Evolutionary conservation across 2,888 invertebrate species (phyloP).

Genomic region (Serrognathus titanus): DNA sequence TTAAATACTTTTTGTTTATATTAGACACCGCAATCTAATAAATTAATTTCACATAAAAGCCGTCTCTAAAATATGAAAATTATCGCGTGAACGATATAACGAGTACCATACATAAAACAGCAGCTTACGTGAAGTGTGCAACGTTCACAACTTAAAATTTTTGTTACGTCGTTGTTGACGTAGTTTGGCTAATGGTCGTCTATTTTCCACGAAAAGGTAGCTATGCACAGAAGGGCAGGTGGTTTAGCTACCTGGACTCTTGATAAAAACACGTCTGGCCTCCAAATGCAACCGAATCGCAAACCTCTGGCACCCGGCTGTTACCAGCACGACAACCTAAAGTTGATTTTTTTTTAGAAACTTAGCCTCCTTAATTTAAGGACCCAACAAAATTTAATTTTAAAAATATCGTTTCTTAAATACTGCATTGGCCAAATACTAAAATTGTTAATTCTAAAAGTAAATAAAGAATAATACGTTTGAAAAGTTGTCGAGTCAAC

Average conservation of each 20-base stretch:
- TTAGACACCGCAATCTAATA: too few relatives aligned
- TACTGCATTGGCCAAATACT: too few relatives aligned
- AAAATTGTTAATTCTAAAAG: too few relatives aligned
- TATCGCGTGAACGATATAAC: not conserved
- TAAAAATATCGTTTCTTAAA: too few relatives aligned
- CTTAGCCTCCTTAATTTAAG: too few relatives aligned
- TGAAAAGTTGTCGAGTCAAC: too few relatives aligned
- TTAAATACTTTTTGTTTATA: too few relatives aligned
- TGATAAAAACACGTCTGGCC: conserved; percentile 30
- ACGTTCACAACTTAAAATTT: not conserved
- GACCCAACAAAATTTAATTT: too few relatives aligned
- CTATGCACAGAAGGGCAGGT: conserved; percentile 26
- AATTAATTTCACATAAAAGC: too few relatives aligned
- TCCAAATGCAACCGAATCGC: conserved; percentile 30
- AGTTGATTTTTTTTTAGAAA: conserved; percentile 5
- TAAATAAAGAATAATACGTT: too few relatives aligned
- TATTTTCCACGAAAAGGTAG: conserved; percentile 25
- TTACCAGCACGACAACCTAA: conserved; percentile 20
- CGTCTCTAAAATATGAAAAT: too few relatives aligned
- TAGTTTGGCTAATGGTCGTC: conserved; percentile 16
- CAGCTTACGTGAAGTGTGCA: not conserved
- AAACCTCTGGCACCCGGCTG: conserved; percentile 26
- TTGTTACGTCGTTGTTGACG: too few relatives aligned
- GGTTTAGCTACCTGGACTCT: conserved; percentile 25
- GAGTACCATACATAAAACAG: not conserved